These are phyloP conservation scores for Eleginops maclovinus DNA, from an alignment of 2,113 vertebrate species.

Conservation along the genomic window DNA sequence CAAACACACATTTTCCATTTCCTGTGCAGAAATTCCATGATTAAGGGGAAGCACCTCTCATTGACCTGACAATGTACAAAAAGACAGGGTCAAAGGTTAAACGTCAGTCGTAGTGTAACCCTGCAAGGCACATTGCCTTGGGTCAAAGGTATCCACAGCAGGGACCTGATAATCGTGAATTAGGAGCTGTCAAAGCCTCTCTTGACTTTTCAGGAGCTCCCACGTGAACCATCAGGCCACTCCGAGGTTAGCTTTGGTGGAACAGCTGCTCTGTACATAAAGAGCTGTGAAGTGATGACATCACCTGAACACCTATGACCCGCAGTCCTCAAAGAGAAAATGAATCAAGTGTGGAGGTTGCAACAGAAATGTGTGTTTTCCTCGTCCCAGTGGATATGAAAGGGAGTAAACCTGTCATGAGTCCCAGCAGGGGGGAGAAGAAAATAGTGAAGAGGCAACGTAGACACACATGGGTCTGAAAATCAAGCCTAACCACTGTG, in stretches of 20 bases:
- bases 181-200: not conserved
- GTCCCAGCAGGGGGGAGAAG: not conserved
- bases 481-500: not conserved
- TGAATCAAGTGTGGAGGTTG: conserved; percentile 35
- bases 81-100: conserved; percentile 41
- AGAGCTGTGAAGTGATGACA: conserved; percentile 29
- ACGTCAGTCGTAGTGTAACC: conserved; percentile 11
- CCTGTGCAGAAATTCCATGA: conserved; percentile 29
- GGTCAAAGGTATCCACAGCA: conserved; percentile 9
- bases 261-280: conserved; percentile 39
- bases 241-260: conserved; percentile 33
- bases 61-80: conserved; percentile 11
- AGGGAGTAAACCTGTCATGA: conserved; percentile 33
- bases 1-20: conserved; percentile 44
- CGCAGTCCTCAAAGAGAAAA: conserved; percentile 12
- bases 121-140: not conserved
- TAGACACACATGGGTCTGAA: not conserved
- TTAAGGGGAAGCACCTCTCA: not conserved
- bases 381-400: conserved; percentile 38
- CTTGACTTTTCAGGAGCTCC: not conserved
- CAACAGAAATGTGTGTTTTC: conserved; percentile 34
- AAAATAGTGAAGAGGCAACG: not conserved
- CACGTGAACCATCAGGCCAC: not conserved
- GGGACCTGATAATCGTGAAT: conserved; percentile 15
- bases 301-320: conserved; percentile 39